phyloP scores from a whole-genome alignment of 2,797 vertebrate species.

The Etheostoma nigrum region DNA sequence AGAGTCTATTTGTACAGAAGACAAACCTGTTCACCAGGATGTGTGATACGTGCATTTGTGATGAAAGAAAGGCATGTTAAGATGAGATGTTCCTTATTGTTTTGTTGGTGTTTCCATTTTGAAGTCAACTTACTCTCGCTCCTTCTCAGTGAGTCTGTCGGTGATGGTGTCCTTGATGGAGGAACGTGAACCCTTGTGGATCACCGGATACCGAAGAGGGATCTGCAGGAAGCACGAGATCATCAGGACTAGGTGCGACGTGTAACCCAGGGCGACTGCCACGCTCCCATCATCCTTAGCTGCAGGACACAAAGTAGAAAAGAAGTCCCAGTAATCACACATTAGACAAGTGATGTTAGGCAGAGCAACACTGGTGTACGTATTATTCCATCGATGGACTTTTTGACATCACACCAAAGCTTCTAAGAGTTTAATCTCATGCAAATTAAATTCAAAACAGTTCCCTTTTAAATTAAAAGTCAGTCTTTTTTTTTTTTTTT shows the following conservation, averaged over 20 bases:
- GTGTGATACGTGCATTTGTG: background rate
- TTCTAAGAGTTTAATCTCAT: background rate
- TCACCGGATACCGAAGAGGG: conserved; percentile 96
- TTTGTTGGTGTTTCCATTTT: background rate
- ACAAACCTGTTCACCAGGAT: background rate
- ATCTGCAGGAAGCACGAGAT: conserved; percentile 98
- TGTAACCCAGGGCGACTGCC: conserved; percentile 97
- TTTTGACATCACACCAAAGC: conserved; percentile 29
- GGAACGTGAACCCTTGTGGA: conserved; percentile 97
- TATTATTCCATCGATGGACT: conserved; percentile 5
- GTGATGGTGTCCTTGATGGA: conserved; percentile 98
- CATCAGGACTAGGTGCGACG: conserved; percentile 97
- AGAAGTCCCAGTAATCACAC: conserved; percentile 10
- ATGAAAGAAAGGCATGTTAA: background rate
- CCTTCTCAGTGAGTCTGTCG: conserved; percentile 96
- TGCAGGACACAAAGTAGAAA: conserved; percentile 72
- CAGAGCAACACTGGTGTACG: conserved; percentile 16
- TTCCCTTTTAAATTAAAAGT: conserved; percentile 31
- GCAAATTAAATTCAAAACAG: conserved; percentile 32
- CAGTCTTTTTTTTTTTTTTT: conserved; percentile 24
- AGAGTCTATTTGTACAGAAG: background rate
- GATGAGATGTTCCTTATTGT: background rate
- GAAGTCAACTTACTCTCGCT: conserved; percentile 92
- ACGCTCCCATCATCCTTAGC: conserved; percentile 97
- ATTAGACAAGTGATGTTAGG: conserved; percentile 12